A percentile compares a stretch with the other conserved stretches of the same genome.
phyloP scores from a whole-genome alignment of 2,797 vertebrate species.

The Pelobates cultripes region DNA sequence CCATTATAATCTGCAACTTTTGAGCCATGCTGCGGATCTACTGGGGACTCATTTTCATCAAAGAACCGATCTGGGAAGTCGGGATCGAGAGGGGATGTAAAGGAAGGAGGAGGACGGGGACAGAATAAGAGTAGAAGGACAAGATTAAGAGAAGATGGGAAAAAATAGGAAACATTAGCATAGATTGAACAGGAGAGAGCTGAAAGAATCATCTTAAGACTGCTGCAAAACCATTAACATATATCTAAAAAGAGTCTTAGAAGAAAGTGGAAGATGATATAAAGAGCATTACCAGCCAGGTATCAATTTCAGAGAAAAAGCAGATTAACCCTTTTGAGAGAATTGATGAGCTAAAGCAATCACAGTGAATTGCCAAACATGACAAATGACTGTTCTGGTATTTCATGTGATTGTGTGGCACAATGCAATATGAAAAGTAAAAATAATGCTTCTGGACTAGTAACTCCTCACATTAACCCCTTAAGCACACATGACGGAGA shows the following conservation, averaged over 20 bases:
- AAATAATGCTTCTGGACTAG: too few species aligned
- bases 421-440: too few species aligned
- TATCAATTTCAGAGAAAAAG: too few species aligned
- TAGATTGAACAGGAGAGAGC: slow-evolving; percentile 28
- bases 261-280: neutral
- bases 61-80: slow-evolving; percentile 98
- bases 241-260: neutral
- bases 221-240: neutral
- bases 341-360: too few species aligned
- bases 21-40: slow-evolving; percentile 98
- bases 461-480: too few species aligned
- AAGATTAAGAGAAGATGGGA: slow-evolving; percentile 46
- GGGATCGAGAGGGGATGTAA: slow-evolving; percentile 68
- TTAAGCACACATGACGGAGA: too few species aligned
- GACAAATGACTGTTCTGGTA: too few species aligned
- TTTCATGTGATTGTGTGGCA: too few species aligned
- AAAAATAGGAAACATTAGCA: slow-evolving; percentile 56
- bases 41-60: slow-evolving; percentile 99
- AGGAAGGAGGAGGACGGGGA: slow-evolving; percentile 74
- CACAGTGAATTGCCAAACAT: too few species aligned
- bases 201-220: slow-evolving; percentile 19
- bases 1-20: slow-evolving; percentile 99
- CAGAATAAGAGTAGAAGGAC: slow-evolving; percentile 53
- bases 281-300: too few species aligned
- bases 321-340: too few species aligned